Conservation (phyloP, 1,140 invertebrate genomes). For the Achatina immaculata region DNA sequence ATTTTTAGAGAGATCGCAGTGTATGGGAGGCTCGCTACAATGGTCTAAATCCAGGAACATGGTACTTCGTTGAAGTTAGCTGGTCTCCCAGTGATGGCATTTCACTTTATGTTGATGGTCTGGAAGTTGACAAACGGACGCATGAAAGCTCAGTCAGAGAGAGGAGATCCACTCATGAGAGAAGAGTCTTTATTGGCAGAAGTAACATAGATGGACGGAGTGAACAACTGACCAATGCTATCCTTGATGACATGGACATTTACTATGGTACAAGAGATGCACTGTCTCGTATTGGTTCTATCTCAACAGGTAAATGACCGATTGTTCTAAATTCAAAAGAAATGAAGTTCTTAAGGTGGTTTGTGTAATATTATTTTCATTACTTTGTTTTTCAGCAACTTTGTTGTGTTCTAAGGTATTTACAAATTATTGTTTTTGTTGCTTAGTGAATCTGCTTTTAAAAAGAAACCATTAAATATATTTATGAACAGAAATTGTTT, state of each 20-base stretch:
- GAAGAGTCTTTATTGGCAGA: slow-evolving; percentile 60
- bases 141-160: slow-evolving; percentile 31
- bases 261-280: slow-evolving; percentile 60
- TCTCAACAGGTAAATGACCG: slow-evolving; percentile 65
- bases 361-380: no score
- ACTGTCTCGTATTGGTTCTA: slow-evolving; percentile 57
- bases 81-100: slow-evolving; percentile 58
- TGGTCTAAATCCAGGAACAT: slow-evolving; percentile 49
- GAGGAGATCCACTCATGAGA: slow-evolving; percentile 13
- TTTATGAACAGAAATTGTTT: no score
- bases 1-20: slow-evolving; percentile 23
- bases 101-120: slow-evolving; percentile 58
- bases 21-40: slow-evolving; percentile 43
- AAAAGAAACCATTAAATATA: no score
- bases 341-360: no score
- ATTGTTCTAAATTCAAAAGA: not conserved
- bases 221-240: slow-evolving; percentile 48
- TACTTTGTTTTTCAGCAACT: no score
- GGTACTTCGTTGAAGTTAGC: slow-evolving; percentile 69
- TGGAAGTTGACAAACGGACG: slow-evolving; percentile 44
- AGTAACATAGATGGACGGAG: slow-evolving; percentile 47
- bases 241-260: slow-evolving; percentile 64
- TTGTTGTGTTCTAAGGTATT: no score
- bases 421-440: no score
- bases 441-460: no score